A percentile compares a stretch with the other conserved stretches of the same genome.
Evolutionary conservation across 2,888 invertebrate species (phyloP).

Genomic region (Dicyrtoma fusca): DNA sequence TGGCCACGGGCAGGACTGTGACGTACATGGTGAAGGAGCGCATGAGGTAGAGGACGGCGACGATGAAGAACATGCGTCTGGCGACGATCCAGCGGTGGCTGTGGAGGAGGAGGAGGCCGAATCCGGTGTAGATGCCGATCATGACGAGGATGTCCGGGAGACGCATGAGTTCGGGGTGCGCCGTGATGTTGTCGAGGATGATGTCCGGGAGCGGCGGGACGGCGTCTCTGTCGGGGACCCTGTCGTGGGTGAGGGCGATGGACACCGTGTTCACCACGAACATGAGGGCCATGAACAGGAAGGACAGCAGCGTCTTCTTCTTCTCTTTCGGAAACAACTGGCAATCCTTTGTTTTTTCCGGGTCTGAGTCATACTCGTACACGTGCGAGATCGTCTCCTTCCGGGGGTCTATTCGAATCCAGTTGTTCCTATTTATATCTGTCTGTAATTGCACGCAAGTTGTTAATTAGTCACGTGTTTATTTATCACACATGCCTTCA

Average conservation of each 20-base stretch:
- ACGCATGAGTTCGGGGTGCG: constrained; percentile 60
- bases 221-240: constrained; percentile 59
- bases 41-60: constrained; percentile 59
- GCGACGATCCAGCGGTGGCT: constrained; percentile 60
- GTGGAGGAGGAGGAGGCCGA: constrained; percentile 60
- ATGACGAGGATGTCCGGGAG: constrained; percentile 62
- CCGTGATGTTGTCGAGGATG: constrained; percentile 59
- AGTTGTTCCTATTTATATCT: constrained; percentile 6
- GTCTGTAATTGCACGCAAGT: too few species aligned
- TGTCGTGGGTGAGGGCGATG: constrained; percentile 61
- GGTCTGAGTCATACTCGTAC: background rate
- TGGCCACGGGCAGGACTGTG: constrained; percentile 61
- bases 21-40: constrained; percentile 60
- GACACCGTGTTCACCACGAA: constrained; percentile 54
- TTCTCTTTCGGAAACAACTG: constrained; percentile 57
- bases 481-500: too few species aligned
- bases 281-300: constrained; percentile 49
- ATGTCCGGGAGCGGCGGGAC: constrained; percentile 61
- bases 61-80: constrained; percentile 59
- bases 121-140: constrained; percentile 58
- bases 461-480: too few species aligned
- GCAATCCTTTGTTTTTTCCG: background rate
- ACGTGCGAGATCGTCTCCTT: background rate
- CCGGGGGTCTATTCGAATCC: background rate
- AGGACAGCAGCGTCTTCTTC: constrained; percentile 57